Conservation (phyloP, 2,113 vertebrate genomes). For the Irena cyanogastra region DNA sequence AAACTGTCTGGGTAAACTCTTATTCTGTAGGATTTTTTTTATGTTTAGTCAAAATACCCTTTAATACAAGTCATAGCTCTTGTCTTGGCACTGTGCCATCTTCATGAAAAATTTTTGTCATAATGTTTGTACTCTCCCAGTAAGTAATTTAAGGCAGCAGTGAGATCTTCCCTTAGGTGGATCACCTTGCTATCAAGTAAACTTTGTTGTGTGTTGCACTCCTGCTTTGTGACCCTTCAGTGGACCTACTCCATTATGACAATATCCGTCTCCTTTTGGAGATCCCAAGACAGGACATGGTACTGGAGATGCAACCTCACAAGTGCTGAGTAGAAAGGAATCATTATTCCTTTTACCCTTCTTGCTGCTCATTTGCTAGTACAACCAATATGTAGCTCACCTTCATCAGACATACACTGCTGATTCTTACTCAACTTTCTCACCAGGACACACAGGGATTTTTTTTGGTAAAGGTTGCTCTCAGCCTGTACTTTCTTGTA, state of each 20-base stretch:
- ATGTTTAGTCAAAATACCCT: neutral
- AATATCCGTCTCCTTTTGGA: neutral
- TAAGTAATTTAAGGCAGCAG: neutral
- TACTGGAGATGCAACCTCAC: neutral
- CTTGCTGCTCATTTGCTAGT: neutral
- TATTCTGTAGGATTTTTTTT: neutral
- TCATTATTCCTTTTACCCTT: neutral
- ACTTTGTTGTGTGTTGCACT: neutral
- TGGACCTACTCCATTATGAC: neutral
- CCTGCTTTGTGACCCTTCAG: fast-evolving
- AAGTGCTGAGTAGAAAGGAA: neutral
- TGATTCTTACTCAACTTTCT: neutral
- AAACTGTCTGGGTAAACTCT: neutral
- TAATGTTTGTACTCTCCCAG: neutral
- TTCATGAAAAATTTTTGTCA: neutral
- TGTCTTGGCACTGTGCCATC: neutral
- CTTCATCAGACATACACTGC: neutral
- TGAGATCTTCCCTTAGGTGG: neutral
- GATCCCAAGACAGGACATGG: neutral
- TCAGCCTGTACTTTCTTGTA: neutral
- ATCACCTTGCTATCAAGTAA: neutral
- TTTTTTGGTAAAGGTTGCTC: neutral
- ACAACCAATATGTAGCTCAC: neutral
- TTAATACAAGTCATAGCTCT: neutral
- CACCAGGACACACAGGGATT: neutral